Conservation (phyloP, 2,888 invertebrate genomes). For the Esperia sulphurella region DNA sequence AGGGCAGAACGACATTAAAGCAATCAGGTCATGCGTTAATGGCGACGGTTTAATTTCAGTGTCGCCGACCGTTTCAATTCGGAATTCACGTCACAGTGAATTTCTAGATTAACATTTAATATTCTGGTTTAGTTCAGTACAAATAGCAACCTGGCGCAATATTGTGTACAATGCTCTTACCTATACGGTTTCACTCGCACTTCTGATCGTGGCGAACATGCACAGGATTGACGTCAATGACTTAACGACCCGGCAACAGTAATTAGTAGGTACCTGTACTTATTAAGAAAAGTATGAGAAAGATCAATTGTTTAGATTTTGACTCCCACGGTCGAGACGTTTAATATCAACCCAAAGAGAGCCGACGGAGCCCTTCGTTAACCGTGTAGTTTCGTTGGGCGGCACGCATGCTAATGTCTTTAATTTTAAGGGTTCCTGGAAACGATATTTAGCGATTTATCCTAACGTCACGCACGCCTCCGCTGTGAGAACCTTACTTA, state of each 20-base stretch:
- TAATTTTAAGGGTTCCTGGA: conserved; percentile 9
- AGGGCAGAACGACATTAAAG: conserved; percentile 4
- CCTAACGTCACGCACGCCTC: conserved; percentile 3
- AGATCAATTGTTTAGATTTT: conserved; percentile 11
- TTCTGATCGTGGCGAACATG: too few relatives aligned
- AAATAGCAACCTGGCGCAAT: too few relatives aligned
- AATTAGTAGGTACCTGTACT: too few relatives aligned
- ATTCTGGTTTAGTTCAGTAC: too few relatives aligned
- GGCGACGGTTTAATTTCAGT: not conserved
- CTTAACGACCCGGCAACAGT: too few relatives aligned
- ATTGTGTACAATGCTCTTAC: too few relatives aligned
- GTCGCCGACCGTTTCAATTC: not conserved
- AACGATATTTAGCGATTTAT: conserved; percentile 8
- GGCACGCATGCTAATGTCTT: conserved; percentile 11
- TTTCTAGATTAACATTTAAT: not conserved
- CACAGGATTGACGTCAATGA: too few relatives aligned
- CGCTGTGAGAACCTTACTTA: not conserved
- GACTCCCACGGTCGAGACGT: conserved; percentile 6
- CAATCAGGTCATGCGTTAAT: not conserved
- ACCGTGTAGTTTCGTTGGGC: conserved; percentile 5
- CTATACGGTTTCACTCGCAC: too few relatives aligned
- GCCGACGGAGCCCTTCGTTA: conserved; percentile 4
- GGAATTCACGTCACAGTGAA: not conserved
- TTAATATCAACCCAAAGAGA: not conserved
- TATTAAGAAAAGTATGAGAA: conserved; percentile 10